Percentiles rank a stretch among this genome's conserved stretches.
Evolutionary conservation across 2,888 invertebrate genomes (phyloP).

Genomic region (Subacronicta megacephala): DNA sequence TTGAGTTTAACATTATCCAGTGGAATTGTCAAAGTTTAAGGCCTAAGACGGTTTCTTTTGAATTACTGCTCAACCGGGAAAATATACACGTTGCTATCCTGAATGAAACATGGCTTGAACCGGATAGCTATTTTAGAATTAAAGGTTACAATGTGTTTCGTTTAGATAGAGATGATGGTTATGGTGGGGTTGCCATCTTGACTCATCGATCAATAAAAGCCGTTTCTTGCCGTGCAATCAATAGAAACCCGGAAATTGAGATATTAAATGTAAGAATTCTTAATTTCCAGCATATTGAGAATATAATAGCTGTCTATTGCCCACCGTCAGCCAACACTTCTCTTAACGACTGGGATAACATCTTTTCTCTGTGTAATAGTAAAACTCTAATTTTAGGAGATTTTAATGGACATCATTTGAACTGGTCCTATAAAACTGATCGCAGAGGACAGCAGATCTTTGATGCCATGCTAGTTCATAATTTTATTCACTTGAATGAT

Average conservation of each 20-base stretch:
- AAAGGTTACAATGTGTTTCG: constrained; percentile 4
- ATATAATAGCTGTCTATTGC: constrained; percentile 8
- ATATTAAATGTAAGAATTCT: constrained; percentile 3
- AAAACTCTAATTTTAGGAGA: constrained; percentile 2
- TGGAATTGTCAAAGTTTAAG: constrained; percentile 1
- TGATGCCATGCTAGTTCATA: constrained; percentile 13
- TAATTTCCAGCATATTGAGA: constrained; percentile 10
- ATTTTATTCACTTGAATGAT: constrained; percentile 8
- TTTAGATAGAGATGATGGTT: constrained; percentile 5
- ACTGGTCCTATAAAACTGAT: constrained; percentile 1
- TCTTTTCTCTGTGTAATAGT: constrained; percentile 3
- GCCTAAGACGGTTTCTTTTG: neutral
- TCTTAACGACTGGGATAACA: constrained; percentile 6
- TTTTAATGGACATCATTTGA: constrained; percentile 1
- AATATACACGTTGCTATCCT: neutral
- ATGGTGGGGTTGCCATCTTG: constrained; percentile 13
- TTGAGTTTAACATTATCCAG: neutral
- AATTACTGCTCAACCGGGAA: neutral
- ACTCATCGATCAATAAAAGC: constrained; percentile 13
- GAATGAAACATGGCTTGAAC: constrained; percentile 9
- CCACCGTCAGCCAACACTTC: neutral
- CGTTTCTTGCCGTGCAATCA: neutral
- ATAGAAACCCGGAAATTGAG: constrained; percentile 7
- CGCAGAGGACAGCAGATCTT: constrained; percentile 3
- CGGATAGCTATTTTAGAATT: constrained; percentile 4